Percentiles rank a stretch among this genome's conserved stretches.
Evolutionary conservation across 2,113 vertebrate genomes (phyloP).

Genomic region (Chaetodon auriga): DNA sequence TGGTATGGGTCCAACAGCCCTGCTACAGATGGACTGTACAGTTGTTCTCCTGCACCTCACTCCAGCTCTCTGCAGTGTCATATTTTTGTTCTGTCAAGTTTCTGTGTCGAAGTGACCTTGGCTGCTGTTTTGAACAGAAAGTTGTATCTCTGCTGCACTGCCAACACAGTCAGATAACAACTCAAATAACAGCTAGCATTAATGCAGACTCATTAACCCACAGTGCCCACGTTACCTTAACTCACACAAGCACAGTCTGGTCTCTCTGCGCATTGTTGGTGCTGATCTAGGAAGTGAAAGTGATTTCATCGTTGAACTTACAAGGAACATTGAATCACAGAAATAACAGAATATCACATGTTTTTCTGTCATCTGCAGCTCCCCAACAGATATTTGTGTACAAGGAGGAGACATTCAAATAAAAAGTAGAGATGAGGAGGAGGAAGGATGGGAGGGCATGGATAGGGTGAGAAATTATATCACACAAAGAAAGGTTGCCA

Average conservation of each 20-base stretch:
- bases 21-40: neutral
- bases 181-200: neutral
- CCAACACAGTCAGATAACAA: constrained; percentile 34
- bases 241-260: neutral
- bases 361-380: neutral
- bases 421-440: neutral
- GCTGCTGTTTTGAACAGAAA: neutral
- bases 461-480: neutral
- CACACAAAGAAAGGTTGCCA: neutral
- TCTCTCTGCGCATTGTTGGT: neutral
- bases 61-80: neutral
- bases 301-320: neutral
- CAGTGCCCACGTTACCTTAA: neutral
- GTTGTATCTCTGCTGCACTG: constrained; percentile 28
- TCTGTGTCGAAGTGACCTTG: too few species aligned
- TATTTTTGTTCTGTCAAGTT: neutral
- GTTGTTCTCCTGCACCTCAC: neutral
- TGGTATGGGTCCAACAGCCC: neutral
- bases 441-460: neutral
- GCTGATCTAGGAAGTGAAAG: neutral
- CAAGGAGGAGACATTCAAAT: neutral
- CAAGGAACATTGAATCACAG: neutral
- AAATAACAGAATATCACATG: constrained; percentile 5
- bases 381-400: neutral
- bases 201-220: neutral